A percentile compares a stretch with the other conserved stretches of the same genome.
phyloP scores from a whole-genome alignment of 2,888 invertebrate species.

The Conomelus anceps region DNA sequence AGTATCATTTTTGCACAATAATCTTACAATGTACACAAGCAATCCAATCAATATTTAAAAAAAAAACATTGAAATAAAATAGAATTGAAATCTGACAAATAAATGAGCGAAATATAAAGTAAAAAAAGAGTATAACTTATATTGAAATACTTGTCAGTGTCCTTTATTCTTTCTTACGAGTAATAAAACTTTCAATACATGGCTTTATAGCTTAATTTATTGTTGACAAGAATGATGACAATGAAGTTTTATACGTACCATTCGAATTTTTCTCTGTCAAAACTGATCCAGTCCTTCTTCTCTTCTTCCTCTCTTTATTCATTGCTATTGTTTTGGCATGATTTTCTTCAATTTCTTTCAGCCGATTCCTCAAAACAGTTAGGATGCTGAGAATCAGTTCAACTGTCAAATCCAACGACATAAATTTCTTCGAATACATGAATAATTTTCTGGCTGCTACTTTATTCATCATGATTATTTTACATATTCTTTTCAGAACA shows the following conservation, averaged over 20 bases:
- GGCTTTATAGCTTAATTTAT: neutral
- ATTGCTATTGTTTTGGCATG: neutral
- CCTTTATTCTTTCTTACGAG: too few species aligned
- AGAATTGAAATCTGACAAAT: too few species aligned
- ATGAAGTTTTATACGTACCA: neutral
- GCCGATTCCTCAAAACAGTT: neutral
- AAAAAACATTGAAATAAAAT: too few species aligned
- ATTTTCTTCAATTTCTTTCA: neutral
- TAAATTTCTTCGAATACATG: conserved; percentile 28
- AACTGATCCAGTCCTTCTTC: neutral
- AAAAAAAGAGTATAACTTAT: too few species aligned
- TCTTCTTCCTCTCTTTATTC: neutral
- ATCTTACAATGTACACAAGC: too few species aligned
- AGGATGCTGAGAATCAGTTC: neutral
- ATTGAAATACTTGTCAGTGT: too few species aligned
- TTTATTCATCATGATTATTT: conserved; percentile 30
- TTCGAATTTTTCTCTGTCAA: neutral
- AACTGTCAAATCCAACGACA: neutral
- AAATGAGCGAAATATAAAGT: too few species aligned
- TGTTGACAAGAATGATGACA: neutral
- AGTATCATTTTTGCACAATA: too few species aligned
- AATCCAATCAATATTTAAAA: too few species aligned
- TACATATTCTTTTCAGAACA: conserved; percentile 27
- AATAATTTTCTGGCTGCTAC: conserved; percentile 33
- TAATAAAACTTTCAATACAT: neutral